phyloP scores from a whole-genome alignment of 1,140 invertebrate species.

The Camponotus floridanus region DNA sequence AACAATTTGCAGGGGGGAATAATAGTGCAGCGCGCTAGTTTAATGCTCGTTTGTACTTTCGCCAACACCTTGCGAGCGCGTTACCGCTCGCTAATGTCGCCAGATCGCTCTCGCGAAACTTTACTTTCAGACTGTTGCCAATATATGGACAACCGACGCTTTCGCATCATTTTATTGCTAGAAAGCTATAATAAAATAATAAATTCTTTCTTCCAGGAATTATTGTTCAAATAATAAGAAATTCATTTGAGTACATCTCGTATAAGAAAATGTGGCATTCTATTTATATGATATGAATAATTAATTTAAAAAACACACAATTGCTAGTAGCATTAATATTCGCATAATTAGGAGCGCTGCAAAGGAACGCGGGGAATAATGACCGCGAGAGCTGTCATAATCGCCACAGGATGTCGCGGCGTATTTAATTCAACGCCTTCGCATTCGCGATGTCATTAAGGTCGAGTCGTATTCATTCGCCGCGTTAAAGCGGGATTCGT shows the following conservation, averaged over 20 bases:
- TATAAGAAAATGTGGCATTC: neutral
- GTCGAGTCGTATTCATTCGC: slow-evolving; percentile 49
- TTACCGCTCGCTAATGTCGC: slow-evolving; percentile 17
- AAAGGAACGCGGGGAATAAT: slow-evolving; percentile 30
- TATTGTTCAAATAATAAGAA: neutral
- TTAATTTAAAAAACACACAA: slow-evolving; percentile 32
- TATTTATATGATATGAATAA: neutral
- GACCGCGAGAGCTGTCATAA: slow-evolving; percentile 33
- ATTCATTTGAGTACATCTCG: neutral
- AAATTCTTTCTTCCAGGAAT: neutral
- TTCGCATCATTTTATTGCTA: neutral
- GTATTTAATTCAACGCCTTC: slow-evolving; percentile 56
- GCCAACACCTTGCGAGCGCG: slow-evolving; percentile 30
- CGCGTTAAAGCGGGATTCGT: slow-evolving; percentile 47
- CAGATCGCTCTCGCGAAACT: neutral
- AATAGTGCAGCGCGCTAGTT: slow-evolving; percentile 33
- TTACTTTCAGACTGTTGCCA: neutral
- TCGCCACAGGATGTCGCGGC: slow-evolving; percentile 37
- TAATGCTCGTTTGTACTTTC: slow-evolving; percentile 51
- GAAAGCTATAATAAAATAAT: neutral
- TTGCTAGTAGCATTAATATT: slow-evolving; percentile 23
- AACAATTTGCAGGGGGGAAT: slow-evolving; percentile 53
- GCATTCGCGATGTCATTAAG: slow-evolving; percentile 60
- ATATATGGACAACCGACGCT: neutral
- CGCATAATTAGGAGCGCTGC: slow-evolving; percentile 1